Conservation (phyloP, 2,113 vertebrate species). For the Apistogramma diplotaenia region DNA sequence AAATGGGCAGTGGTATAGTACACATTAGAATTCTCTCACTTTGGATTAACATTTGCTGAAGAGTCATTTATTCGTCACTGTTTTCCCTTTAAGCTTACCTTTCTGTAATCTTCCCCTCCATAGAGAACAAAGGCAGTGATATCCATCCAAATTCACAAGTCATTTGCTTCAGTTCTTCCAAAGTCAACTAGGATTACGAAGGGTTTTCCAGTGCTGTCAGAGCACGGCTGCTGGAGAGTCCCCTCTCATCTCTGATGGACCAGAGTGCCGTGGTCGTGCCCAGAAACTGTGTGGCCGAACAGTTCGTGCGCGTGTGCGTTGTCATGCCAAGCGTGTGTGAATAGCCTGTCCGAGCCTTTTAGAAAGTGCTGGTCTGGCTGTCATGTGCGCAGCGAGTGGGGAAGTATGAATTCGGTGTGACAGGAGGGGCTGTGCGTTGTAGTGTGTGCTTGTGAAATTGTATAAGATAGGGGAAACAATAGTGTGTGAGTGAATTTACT, state of each 20-base stretch:
- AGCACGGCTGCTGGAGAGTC: constrained; percentile 7
- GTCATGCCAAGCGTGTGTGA: constrained; percentile 49
- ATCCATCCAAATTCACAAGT: neutral
- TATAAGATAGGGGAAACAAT: constrained; percentile 44
- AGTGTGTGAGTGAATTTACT: constrained; percentile 63
- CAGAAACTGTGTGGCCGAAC: constrained; percentile 48
- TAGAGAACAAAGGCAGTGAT: neutral
- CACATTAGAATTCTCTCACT: neutral
- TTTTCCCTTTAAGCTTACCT: constrained; percentile 18
- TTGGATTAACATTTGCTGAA: neutral
- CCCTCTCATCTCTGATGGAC: constrained; percentile 25
- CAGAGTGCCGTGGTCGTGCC: constrained; percentile 58
- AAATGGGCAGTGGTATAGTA: neutral
- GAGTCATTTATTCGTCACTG: neutral
- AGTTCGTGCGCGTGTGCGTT: constrained; percentile 29
- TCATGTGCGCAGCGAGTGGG: constrained; percentile 66
- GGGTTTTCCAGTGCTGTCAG: neutral
- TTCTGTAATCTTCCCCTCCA: neutral
- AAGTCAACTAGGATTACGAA: neutral
- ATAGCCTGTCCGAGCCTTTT: constrained; percentile 63
- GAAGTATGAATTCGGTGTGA: constrained; percentile 58
- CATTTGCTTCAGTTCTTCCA: constrained; percentile 18
- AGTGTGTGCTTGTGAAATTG: constrained; percentile 32
- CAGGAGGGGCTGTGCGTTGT: constrained; percentile 8
- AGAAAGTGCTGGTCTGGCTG: constrained; percentile 74